phyloP scores from a whole-genome alignment of 2,797 vertebrate genomes.

The Hippopotamyrus pictus region DNA sequence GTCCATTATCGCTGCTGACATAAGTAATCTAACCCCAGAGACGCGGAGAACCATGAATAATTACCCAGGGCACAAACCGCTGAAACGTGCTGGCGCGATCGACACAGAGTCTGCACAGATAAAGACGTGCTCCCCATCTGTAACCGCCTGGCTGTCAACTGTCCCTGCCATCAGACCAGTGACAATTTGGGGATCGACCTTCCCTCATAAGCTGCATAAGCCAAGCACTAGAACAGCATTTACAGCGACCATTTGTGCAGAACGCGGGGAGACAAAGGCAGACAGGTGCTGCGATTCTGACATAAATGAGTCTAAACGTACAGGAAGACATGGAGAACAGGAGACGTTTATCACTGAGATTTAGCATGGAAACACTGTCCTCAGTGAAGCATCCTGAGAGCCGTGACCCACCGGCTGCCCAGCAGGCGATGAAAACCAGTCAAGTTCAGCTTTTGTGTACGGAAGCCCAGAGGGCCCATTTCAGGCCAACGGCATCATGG shows the following conservation, averaged over 20 bases:
- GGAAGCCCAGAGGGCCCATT: not conserved
- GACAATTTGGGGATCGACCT: not conserved
- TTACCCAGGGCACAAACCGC: conserved; percentile 26
- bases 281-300: not conserved
- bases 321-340: not conserved
- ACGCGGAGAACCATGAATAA: conserved; percentile 37
- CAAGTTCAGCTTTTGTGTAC: not conserved
- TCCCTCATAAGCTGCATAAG: not conserved
- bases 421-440: not conserved
- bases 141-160: not conserved
- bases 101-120: not conserved
- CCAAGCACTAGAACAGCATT: not conserved
- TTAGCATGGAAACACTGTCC: not conserved
- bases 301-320: not conserved
- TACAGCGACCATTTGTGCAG: not conserved
- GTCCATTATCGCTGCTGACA: conserved; percentile 45
- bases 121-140: not conserved
- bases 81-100: not conserved
- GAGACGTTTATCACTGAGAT: not conserved
- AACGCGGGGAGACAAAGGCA: not conserved
- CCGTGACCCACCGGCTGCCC: not conserved
- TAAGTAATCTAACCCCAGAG: conserved; percentile 42
- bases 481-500: not conserved
- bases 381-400: not conserved
- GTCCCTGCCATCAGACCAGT: not conserved